Evolutionary conservation across 2,797 vertebrate species (phyloP), one percentile per base, ranked within the genome.

Genomic region (Schizothorax lantsangensis): DNA sequence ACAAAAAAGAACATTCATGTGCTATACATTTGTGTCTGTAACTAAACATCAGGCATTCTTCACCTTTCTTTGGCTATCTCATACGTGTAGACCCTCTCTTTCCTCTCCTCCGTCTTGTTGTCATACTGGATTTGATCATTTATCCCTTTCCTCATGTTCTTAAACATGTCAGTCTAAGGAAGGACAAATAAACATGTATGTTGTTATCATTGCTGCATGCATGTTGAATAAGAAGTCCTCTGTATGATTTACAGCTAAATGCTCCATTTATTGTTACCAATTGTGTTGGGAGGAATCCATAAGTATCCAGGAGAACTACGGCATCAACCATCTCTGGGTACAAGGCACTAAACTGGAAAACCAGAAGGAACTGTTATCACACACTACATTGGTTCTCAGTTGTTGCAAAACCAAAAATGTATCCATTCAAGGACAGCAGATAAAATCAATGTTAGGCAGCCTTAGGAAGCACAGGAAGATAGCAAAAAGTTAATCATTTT

Each of bases 241-340:
- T n/a, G 1, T 38, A 59, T 59, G 36, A 75, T 80, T 83, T 54
- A 71, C n/a, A 47, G 5, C 23, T 43, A 43, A 14, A 79, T 59
- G 57, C 40, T 62, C 9, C 3, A 36, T 40, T 45, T 26, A 21
- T 75, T 52, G 2, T 7, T 94, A 96, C 95, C 92, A 0, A 0
- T 38, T 94, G 82, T 89, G 91, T 92, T 57, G 96, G 95, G 9
- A 92, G 40, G 91, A 97, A 96, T 21, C 96, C 97, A 1, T 47
- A 62, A 0, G 92, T 90, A 87, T 98, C 97, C 92, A 98, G 91
- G 49, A 98, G 91, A 54, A 98, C 91, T 26, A 98, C n/a, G 45
- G 94, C 93, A 10, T 98, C 96, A 89, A 98, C 97, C 97, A 97
- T 96, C 91, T 98, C 97, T 0, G 97, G 97, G 92, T 96, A 98